These are phyloP conservation scores for Oncorhynchus clarkii DNA, from an alignment of 2,113 vertebrate genomes.

Conservation along the genomic window DNA sequence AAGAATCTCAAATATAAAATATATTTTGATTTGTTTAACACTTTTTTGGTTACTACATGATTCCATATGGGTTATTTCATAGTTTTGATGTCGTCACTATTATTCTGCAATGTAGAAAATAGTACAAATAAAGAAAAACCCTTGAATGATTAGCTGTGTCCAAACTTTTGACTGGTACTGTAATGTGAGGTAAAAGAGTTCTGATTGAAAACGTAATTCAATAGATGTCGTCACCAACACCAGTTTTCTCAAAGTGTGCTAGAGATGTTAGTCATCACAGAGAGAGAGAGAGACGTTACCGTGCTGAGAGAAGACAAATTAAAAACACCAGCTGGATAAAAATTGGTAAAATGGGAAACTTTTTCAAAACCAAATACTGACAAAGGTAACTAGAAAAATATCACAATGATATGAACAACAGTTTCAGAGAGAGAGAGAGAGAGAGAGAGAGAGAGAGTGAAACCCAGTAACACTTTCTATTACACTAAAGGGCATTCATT, in stretches of 20 bases:
- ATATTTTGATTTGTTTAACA: too few species aligned
- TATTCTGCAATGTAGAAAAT: too few species aligned
- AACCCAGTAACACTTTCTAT: conserved; percentile 39
- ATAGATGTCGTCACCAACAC: background rate
- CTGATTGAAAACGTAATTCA: background rate
- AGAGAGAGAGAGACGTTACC: conserved; percentile 41
- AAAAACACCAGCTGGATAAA: conserved; percentile 31
- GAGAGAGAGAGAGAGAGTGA: conserved; percentile 42
- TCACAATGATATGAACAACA: conserved; percentile 56
- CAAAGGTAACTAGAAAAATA: conserved; percentile 67
- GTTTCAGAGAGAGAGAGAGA: conserved; percentile 55
- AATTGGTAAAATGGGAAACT: conserved; percentile 35
- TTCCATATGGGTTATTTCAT: too few species aligned
- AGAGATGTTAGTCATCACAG: conserved; percentile 40
- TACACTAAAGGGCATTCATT: conserved; percentile 50
- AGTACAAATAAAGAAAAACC: too few species aligned
- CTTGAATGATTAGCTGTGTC: too few species aligned
- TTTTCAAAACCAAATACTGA: conserved; percentile 70
- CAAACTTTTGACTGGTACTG: too few species aligned
- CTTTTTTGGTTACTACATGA: too few species aligned
- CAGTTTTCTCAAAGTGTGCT: background rate
- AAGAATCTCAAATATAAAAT: too few species aligned
- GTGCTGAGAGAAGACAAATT: conserved; percentile 26
- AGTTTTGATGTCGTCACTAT: too few species aligned
- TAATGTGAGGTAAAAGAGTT: background rate